Base-by-base conservation (phyloP, 2,888 invertebrate species). In the Eucera pruinosa region DNA sequence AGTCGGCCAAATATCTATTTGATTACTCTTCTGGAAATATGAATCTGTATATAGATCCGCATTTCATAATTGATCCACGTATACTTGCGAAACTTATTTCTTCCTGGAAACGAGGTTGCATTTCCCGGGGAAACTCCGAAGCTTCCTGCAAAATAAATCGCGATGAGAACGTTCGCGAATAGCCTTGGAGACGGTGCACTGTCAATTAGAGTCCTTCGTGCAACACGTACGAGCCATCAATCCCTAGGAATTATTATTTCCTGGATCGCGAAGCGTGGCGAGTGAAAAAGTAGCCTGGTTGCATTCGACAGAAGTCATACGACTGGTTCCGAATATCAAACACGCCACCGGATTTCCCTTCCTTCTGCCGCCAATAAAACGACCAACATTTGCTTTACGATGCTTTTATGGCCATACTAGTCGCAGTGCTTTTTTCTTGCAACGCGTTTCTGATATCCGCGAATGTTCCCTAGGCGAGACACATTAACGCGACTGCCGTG, bases 381-480 rank as follows among this genome's bases (percentile, higher is more conserved):
- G 60, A 30, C 45, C n/a, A 50, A 47, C 58, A 48, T 36, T 55
- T 66, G 65, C 36, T 54, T 58, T 58, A 60, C n/a, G 33, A n/a
- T 18, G 33, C 58, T 75, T 27, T 58, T 47, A 52, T 33, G 20
- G 33, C 23, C 45, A 60, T 33, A 41, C 61, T 55, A 57, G 73
- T 27, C 20, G 5, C 41, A 36, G 27, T 57, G 50, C 62, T 55
- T 70, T 67, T 71, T 55, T 70, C 61, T 71, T 64, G 41, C 39
- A 47, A 18, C 54, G 18, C 18, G 13, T 69, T 33, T 33, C 45
- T 23, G 47, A 13, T 36, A 70, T 18, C 41, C 47, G 11, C 18
- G 47, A 39, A 15, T n/a, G 62, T 57, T 33, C 15, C 20, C 13
- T 47, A 20, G 27, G 39, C n/a, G n/a, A n/a, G n/a, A n/a, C 20